Evolutionary conservation across 2,797 vertebrate species (phyloP), one percentile per base, ranked within the genome.

Genomic region (Dromococcyx pavoninus): DNA sequence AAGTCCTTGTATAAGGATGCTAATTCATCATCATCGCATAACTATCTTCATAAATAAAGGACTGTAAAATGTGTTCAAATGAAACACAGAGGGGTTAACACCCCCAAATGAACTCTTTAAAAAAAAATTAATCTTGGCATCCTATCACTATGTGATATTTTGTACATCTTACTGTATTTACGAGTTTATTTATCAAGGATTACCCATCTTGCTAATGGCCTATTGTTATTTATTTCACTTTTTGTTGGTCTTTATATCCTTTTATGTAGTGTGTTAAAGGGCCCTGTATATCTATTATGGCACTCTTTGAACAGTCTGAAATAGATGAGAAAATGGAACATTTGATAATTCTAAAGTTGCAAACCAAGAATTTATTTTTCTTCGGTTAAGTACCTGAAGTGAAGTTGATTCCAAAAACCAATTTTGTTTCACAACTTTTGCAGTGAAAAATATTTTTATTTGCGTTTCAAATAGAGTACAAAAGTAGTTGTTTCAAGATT

Each of bases 81-180:
- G 96, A 97, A 97, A 97, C 97, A 96, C 97, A 97, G 94, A 97
- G 97, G 98, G 97, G 97, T 97, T 98, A 97, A 77, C 88, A 93
- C 93, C 97, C 89, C 89, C 57, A 17, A 80, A 97, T 97, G 97
- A 98, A 98, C 98, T 98, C 98, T 98, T 98, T 86, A 96, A 95
- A 97, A 98, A 94, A 96, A 96, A 93, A 80, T 96, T 94, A 98
- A 98, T 98, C 97, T 98, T 98, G 98, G 98, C 98, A 98, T 98
- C 98, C 98, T 99, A 98, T 99, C 98, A 99, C 98, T 99, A 98
- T 99, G 98, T 98, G 98, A 99, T 99, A 98, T 98, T 98, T 98
- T 98, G 98, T 98, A 99, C 98, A 98, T 98, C 98, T 98, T 98
- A 98, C 98, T 98, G 98, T 98, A 98, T 98, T 98, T 98, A 98